Evolutionary conservation across 2,888 invertebrate genomes (phyloP), one percentile per base, ranked within the genome.

Genomic region (Hirtodrosophila histrioides): DNA sequence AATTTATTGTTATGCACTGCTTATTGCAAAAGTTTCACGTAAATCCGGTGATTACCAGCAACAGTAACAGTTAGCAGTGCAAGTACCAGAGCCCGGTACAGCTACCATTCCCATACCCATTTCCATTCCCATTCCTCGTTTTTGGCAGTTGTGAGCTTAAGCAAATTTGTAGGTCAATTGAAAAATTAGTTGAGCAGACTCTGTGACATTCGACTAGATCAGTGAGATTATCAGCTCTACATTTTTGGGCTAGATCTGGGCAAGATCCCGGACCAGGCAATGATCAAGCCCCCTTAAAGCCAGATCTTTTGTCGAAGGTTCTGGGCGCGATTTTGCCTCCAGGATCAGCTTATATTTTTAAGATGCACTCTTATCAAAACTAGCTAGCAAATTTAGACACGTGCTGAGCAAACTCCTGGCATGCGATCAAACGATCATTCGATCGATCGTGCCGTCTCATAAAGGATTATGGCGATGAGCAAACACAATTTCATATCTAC

Each of bases 91-190:
- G 9, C 9, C 7, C n/a, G 4, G 23, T 33, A 67, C 54, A 74
- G 10, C 31, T 44, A 9, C 11, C 44, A 27, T 27, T 27, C 27
- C 27, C 44, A 27, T 27, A 2, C 27, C 27, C 50, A 35, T 50
- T 49, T 45, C 35, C 31, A 54, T 45, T 56, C 33, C 41, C 39
- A 23, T 33, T 49, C 8, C 43, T 12, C n/a, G 11, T 43, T 39
- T 33, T 49, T 40, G 36, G 27, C 41, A 10, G 36, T 40, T 60
- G n/a, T 35, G 24, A 41, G 69, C 58, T 75, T 60, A 75, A 58
- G 45, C 78, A 72, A 80, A 68, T 87, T 87, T 85, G 75, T 82
- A 87, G 85, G 87, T 87, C 86, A 85, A 87, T 82, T 81, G 85
- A 53, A 48, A 77, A 65, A 86, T 86, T 69, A 65, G 48, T 69